phyloP scores from a whole-genome alignment of 2,797 vertebrate genomes.

The Siniperca scherzeri region DNA sequence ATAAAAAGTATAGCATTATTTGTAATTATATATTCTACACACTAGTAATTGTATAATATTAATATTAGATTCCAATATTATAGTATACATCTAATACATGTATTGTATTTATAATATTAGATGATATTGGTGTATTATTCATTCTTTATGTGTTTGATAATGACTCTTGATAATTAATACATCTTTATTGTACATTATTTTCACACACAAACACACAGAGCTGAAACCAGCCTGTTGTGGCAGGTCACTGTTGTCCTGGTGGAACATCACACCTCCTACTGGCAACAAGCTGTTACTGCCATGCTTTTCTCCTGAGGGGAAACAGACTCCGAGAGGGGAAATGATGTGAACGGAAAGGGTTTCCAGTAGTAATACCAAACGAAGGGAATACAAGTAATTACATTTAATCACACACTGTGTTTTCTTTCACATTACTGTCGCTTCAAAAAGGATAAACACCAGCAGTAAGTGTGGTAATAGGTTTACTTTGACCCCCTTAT shows the following conservation, averaged over 20 bases:
- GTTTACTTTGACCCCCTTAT: not conserved
- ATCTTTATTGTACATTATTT: not conserved
- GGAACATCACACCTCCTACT: constrained; percentile 67
- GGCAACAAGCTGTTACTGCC: constrained; percentile 39
- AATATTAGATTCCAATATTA: not conserved
- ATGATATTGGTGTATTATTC: not conserved
- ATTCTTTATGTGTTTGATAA: not conserved
- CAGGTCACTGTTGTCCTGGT: constrained; percentile 3
- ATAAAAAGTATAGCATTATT: not conserved
- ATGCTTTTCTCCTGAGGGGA: not conserved
- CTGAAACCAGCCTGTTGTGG: not conserved
- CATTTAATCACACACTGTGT: not conserved
- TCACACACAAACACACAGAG: constrained; percentile 1
- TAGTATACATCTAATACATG: not conserved
- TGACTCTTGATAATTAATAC: too few relatives aligned
- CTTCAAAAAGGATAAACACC: not conserved
- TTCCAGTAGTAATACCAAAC: not conserved
- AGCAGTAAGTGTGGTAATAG: not conserved
- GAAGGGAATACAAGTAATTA: not conserved
- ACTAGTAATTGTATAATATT: not conserved
- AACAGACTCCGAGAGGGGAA: not conserved
- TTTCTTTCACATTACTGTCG: not conserved
- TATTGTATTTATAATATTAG: too few relatives aligned
- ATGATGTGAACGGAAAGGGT: not conserved
- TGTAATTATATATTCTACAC: not conserved